Evolutionary conservation across 2,797 vertebrate genomes (phyloP), one percentile per base, ranked within the genome.

Genomic region (Pelobates cultripes): DNA sequence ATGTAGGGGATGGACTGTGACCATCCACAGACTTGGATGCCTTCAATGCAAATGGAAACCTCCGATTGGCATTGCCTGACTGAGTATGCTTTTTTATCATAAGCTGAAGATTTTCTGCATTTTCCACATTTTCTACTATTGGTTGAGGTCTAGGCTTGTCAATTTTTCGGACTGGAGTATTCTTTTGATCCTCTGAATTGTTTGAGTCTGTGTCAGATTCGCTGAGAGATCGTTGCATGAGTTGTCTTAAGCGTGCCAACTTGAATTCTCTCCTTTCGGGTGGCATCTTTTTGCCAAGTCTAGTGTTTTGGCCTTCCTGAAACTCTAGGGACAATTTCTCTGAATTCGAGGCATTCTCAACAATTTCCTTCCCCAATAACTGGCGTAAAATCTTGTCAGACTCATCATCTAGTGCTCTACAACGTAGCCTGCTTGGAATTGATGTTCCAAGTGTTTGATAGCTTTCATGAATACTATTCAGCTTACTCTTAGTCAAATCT

Each of bases 161-260:
- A 0, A 89, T 91, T 80, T 83, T 89, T 82, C 88, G 93, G 86
- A 87, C 81, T 0, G 92, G 88, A 0, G 87, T 91, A 47, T 90
- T 94, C 87, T 96, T 97, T 45, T 94, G 92, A 8, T 98, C 97
- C 85, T 99, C 97, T 0, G 94, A 91, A 4, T 94, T 95, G 74
- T 93, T 95, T 3, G 91, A 93, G 69, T 99, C 97, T 0, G 97
- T 95, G 75, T 99, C 97, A 0, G 97, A 98, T 79, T 98, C 97
- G 0, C 97, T 98, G 74, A 97, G 94, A 0, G 97, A 97, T 61
- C 97, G 93, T 88, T 98, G 97, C 96, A 97, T 98, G 83, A 98
- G 93, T 88, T 98, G 97, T 61, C 96, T 95, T 78, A 98, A 92
- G 61, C 97, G 91, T 0, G 96, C 96, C 47, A 98, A 90, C 87